phyloP scores from a whole-genome alignment of 2,113 vertebrate genomes.

The Onychorhynchus coronatus region DNA sequence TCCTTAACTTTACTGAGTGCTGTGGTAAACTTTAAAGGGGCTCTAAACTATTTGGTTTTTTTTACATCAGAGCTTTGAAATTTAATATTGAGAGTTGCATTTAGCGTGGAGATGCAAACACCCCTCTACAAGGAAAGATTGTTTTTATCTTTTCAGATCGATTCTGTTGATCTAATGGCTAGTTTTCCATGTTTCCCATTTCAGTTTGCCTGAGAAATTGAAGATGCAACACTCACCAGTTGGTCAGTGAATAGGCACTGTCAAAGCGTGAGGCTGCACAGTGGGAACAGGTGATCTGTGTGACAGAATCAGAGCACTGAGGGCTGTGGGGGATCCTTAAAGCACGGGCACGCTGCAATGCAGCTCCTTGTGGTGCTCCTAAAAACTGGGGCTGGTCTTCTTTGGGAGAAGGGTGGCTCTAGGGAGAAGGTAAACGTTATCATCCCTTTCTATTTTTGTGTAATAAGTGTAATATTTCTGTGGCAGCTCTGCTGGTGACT shows the following conservation, averaged over 20 bases:
- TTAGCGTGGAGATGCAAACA: background rate
- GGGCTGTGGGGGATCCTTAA: background rate
- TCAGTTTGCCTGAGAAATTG: background rate
- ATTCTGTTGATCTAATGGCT: background rate
- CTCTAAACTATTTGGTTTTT: background rate
- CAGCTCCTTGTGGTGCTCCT: background rate
- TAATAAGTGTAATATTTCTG: background rate
- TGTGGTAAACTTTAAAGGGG: background rate
- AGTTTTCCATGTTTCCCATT: background rate
- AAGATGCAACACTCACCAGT: background rate
- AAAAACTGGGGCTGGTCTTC: background rate
- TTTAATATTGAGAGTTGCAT: background rate
- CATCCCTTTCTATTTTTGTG: background rate
- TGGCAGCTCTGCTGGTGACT: background rate
- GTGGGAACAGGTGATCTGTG: background rate
- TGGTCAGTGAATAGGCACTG: background rate
- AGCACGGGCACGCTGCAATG: background rate
- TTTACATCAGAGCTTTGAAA: background rate
- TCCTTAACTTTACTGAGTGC: background rate
- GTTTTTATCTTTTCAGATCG: background rate
- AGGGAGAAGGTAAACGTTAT: background rate
- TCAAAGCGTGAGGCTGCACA: rapidly evolving
- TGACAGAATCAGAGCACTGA: background rate
- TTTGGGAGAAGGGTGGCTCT: background rate
- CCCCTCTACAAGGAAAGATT: background rate